These are phyloP conservation scores for Lydus trimaculatus DNA, from an alignment of 2,888 invertebrate species.

Conservation along the genomic window DNA sequence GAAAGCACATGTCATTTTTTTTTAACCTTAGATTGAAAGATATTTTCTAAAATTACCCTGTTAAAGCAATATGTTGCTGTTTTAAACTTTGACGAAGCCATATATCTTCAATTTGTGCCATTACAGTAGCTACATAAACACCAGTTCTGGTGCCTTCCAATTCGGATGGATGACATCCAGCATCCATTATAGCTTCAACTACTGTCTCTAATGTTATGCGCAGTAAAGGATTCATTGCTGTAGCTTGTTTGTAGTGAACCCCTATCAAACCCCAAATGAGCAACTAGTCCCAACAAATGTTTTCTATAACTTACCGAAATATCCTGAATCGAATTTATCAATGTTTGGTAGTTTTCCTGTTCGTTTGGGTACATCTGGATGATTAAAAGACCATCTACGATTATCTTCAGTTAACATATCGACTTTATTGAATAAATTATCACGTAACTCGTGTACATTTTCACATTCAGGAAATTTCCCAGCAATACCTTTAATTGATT, in stretches of 20 bases:
- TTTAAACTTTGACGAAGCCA: slow-evolving; percentile 76
- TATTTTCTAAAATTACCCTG: slow-evolving; percentile 57
- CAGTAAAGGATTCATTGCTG: slow-evolving; percentile 66
- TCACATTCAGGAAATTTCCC: slow-evolving; percentile 81
- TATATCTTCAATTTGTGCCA: slow-evolving; percentile 78
- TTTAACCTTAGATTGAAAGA: background rate
- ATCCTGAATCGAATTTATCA: slow-evolving; percentile 64
- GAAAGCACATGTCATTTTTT: too few relatives aligned
- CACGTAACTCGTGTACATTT: slow-evolving; percentile 72
- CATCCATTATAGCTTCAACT: slow-evolving; percentile 69
- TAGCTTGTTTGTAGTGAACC: slow-evolving; percentile 67
- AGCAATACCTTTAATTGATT: slow-evolving; percentile 58
- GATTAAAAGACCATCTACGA: slow-evolving; percentile 75
- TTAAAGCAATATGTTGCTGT: slow-evolving; percentile 63
- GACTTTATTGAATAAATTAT: slow-evolving; percentile 76
- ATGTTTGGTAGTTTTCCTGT: slow-evolving; percentile 71
- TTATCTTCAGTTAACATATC: slow-evolving; percentile 85
- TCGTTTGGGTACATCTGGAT: slow-evolving; percentile 65
- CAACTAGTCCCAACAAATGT: too few relatives aligned
- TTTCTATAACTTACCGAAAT: slow-evolving; percentile 63
- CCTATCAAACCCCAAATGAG: slow-evolving; percentile 14
- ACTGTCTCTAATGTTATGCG: slow-evolving; percentile 67
- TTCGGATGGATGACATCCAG: slow-evolving; percentile 72
- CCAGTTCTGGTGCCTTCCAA: slow-evolving; percentile 77
- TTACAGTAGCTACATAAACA: slow-evolving; percentile 80